These are phyloP conservation scores for Macquaria ambigua DNA, from an alignment of 2,113 vertebrate genomes.

Conservation along the genomic window DNA sequence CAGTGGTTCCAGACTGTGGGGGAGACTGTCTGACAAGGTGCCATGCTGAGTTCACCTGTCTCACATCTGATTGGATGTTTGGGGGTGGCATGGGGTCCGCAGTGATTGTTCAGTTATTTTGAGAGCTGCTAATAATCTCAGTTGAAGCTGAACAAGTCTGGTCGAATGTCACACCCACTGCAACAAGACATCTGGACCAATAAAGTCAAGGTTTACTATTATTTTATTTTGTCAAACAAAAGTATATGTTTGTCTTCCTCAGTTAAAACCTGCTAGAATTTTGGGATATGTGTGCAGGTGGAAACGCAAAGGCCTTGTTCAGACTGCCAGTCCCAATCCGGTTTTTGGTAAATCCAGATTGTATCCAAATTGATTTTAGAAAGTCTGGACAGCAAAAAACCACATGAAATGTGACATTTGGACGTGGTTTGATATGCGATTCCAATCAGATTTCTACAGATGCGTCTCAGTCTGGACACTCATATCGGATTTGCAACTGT, in stretches of 20 bases:
- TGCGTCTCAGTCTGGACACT: too few species aligned
- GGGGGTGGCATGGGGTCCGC: slow-evolving; percentile 2
- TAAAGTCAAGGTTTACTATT: background rate
- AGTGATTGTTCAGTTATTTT: slow-evolving; percentile 12
- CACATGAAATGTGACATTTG: too few species aligned
- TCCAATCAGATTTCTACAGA: too few species aligned
- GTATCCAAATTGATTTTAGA: too few species aligned
- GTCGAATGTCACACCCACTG: background rate
- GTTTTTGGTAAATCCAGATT: too few species aligned
- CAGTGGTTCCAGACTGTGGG: slow-evolving; percentile 41
- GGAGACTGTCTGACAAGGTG: slow-evolving; percentile 51
- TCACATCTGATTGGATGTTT: slow-evolving; percentile 33
- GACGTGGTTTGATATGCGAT: too few species aligned
- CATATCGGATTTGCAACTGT: too few species aligned
- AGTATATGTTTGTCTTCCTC: too few species aligned
- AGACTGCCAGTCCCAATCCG: too few species aligned
- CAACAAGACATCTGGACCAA: background rate
- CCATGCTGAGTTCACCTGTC: slow-evolving; percentile 41
- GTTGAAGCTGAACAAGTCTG: background rate
- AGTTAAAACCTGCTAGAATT: too few species aligned
- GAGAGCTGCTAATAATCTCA: slow-evolving; percentile 15
- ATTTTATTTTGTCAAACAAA: background rate
- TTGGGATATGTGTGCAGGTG: background rate
- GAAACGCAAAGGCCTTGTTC: too few species aligned
- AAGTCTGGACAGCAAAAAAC: too few species aligned